A percentile compares a stretch with the other conserved stretches of the same genome.
These are phyloP conservation scores for Prionace glauca DNA, from an alignment of 2,797 vertebrate genomes.

Conservation along the genomic window DNA sequence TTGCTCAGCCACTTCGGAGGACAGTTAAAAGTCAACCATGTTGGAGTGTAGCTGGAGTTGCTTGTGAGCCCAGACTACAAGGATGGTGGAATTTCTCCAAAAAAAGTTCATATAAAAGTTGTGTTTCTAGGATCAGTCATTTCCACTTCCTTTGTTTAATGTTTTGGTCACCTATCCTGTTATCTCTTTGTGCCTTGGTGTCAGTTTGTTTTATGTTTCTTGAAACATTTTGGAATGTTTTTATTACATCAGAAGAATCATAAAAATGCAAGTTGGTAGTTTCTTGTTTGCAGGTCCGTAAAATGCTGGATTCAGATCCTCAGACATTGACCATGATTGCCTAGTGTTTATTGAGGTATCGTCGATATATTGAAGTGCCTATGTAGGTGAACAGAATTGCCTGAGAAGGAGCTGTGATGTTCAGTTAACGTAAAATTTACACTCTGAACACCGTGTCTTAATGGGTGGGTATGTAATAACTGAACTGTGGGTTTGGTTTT, in stretches of 20 bases:
- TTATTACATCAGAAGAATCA: background rate
- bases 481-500: background rate
- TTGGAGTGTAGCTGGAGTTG: background rate
- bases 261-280: too few relatives aligned
- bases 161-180: background rate
- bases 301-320: background rate
- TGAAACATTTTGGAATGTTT: background rate
- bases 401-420: background rate
- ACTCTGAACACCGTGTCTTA: background rate
- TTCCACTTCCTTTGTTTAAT: background rate
- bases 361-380: background rate
- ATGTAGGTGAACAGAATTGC: background rate
- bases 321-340: too few relatives aligned
- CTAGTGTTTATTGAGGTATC: background rate
- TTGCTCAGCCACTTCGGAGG: background rate
- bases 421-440: background rate
- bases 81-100: background rate
- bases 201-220: background rate
- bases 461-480: background rate
- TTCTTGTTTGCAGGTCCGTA: background rate
- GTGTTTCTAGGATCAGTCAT: background rate
- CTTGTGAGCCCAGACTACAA: background rate
- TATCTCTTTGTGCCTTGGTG: background rate
- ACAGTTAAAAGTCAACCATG: background rate
- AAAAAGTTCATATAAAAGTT: background rate